These are phyloP conservation scores for Catharus fuscescens DNA, from an alignment of 2,113 vertebrate genomes.

Conservation along the genomic window DNA sequence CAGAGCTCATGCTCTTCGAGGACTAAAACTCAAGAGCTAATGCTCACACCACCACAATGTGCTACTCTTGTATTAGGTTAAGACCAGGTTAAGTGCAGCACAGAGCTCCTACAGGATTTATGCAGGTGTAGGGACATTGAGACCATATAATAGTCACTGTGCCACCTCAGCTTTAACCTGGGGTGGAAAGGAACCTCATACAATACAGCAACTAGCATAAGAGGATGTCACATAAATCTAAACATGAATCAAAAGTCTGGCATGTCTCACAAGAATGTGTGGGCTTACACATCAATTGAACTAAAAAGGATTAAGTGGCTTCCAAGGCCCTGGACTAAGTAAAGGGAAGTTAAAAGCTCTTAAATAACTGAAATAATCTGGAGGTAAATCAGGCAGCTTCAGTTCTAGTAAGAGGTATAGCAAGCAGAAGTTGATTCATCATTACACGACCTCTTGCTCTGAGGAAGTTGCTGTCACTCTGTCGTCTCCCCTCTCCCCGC, in stretches of 20 bases:
- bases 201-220: neutral
- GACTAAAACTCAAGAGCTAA: neutral
- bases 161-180: neutral
- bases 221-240: neutral
- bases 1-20: neutral
- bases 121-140: neutral
- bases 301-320: neutral
- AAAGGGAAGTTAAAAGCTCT: neutral
- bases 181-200: neutral
- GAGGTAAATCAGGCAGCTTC: neutral
- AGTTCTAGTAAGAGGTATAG: neutral
- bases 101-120: neutral
- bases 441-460: neutral
- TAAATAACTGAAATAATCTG: neutral
- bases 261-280: neutral
- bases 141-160: fast-evolving
- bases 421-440: neutral
- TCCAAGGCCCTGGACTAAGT: neutral
- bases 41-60: neutral
- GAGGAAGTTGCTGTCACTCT: neutral
- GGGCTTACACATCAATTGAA: neutral
- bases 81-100: neutral
- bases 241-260: neutral
- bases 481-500: too few species aligned
- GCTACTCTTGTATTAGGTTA: neutral